phyloP scores from a whole-genome alignment of 2,797 vertebrate genomes.

The Lagodon rhomboides region DNA sequence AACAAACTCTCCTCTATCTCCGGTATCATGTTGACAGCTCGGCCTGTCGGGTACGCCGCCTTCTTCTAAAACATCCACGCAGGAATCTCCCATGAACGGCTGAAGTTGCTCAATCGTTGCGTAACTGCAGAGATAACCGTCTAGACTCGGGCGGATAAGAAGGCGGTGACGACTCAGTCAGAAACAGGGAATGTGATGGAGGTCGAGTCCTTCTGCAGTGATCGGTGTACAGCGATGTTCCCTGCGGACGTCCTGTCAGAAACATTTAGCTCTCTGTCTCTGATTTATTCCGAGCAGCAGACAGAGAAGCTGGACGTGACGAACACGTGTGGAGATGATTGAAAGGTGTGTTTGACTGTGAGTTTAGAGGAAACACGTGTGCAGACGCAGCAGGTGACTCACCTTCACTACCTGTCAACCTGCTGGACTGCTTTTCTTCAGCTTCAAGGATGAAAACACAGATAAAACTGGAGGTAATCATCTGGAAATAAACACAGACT shows the following conservation, averaged over 20 bases:
- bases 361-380: constrained; percentile 3
- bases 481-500: not conserved
- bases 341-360: constrained; percentile 16
- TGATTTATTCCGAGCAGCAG: constrained; percentile 6
- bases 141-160: constrained; percentile 23
- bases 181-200: not conserved
- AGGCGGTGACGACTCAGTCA: not conserved
- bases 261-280: not conserved
- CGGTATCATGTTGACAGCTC: not conserved
- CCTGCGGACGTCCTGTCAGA: constrained; percentile 17
- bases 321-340: constrained; percentile 6
- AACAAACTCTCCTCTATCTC: not conserved
- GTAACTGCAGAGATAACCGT: constrained; percentile 6
- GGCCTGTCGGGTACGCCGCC: not conserved
- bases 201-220: not conserved
- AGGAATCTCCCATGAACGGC: constrained; percentile 1
- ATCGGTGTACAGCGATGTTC: not conserved
- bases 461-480: not conserved
- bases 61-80: not conserved
- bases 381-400: not conserved
- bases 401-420: not conserved
- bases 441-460: not conserved
- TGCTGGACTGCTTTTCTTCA: not conserved
- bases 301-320: not conserved
- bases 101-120: not conserved